Conservation (phyloP, 2,113 vertebrate species). For the Pao palembangensis region DNA sequence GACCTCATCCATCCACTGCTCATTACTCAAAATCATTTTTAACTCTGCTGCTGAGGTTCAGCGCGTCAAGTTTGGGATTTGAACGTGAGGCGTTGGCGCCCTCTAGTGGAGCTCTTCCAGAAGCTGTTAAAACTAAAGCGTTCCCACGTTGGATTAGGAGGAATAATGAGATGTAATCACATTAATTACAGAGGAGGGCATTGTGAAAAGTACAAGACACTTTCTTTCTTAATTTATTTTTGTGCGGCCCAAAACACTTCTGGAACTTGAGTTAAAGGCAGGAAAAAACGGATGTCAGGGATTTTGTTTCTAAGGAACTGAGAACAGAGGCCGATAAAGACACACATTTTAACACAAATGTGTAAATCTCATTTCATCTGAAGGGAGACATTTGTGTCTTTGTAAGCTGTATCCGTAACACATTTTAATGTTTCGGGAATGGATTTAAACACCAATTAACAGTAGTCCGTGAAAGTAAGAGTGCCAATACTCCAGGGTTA, state of each 20-base stretch:
- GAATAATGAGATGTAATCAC: background rate
- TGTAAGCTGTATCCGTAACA: background rate
- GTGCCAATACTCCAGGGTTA: constrained; percentile 33
- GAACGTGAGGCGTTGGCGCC: constrained; percentile 4
- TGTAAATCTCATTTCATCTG: background rate
- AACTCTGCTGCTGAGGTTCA: no score
- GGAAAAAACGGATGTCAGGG: no score
- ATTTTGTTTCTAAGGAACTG: no score
- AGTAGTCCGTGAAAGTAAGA: background rate
- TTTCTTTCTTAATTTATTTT: background rate
- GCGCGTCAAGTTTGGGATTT: no score
- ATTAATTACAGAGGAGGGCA: background rate
- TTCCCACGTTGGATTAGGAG: background rate
- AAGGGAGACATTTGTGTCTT: background rate
- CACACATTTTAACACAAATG: background rate
- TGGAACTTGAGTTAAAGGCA: background rate
- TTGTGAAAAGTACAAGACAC: background rate
- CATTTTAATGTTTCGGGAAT: background rate
- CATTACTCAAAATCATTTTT: no score
- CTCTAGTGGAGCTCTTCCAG: constrained; percentile 21
- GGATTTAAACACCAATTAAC: constrained; percentile 23
- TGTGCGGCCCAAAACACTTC: background rate
- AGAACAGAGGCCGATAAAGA: no score
- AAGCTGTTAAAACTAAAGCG: background rate
- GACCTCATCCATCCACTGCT: background rate